These are phyloP conservation scores for Anisognathus igniventris DNA, from an alignment of 2,797 vertebrate species.

Conservation along the genomic window DNA sequence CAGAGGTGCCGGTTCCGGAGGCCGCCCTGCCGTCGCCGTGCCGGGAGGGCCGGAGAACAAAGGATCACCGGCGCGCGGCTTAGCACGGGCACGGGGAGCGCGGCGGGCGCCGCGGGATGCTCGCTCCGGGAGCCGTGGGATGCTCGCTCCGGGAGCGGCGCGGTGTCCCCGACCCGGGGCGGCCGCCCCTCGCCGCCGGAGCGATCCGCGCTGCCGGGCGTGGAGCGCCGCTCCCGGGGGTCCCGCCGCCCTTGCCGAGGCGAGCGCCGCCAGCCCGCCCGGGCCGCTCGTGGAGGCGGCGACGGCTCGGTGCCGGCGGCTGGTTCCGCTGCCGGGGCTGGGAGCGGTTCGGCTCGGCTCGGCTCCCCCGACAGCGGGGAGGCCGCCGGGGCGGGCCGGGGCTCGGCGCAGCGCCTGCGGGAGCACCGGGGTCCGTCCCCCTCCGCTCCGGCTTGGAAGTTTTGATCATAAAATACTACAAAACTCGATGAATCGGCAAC, in stretches of 20 bases:
- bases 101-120: neutral
- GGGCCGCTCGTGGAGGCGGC: neutral
- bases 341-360: neutral
- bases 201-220: neutral
- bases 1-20: neutral
- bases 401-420: neutral
- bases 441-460: neutral
- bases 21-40: neutral
- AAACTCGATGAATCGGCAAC: neutral
- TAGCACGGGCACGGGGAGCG: neutral
- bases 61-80: neutral
- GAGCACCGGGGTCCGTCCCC: neutral
- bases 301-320: neutral
- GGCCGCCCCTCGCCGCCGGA: neutral
- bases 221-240: neutral
- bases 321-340: neutral
- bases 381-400: neutral
- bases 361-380: neutral
- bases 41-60: neutral
- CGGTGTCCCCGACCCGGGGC: rapidly evolving
- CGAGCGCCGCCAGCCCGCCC: neutral
- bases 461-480: neutral
- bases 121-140: neutral
- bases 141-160: neutral
- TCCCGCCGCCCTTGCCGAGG: neutral